Base-by-base conservation (phyloP, 2,797 vertebrate species). In the Synanceia verrucosa region DNA sequence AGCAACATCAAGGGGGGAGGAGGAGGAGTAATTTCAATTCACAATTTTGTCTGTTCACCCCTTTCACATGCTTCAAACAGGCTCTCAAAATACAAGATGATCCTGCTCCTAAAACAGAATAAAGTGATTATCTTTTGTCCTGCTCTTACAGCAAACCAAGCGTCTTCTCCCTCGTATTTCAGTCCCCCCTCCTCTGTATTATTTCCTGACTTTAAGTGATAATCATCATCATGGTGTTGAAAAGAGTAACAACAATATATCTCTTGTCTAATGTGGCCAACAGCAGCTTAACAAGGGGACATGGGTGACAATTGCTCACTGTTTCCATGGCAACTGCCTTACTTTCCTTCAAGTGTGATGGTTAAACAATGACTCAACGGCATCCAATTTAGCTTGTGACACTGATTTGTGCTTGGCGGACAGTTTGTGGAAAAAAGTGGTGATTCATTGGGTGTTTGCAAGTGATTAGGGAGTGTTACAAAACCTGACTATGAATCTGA, bases 281-380 rank as follows among this genome's bases (percentile, higher is more conserved):
- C 19, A 46, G 53, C 82, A 64, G 63, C 56, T 75, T 58, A 78
- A 70, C 74, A 59, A 53, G 51, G 43, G 50, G 62, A 79, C 50
- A 68, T 26, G 57, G 68, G 71, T 82, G 77, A 85, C 66, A 78
- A 88, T 39, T 33, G 63, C 62, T 63, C 76, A 53, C 61, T 37
- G 85, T 89, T 86, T 73, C 85, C 89, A 79, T 70, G 63, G 85
- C 44, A 88, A 91, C 87, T 1, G 41, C 41, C 56, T 84, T 78
- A 62, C 63, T 82, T 79, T 67, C 36, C 61, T 70, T 46, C 19
- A 18, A 69, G 55, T 44, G 47, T 43, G 74, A 73, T 76, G 16
- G 31, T 77, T 83, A 84, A 76, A 86, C 70, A 76, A 72, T 74
- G 69, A 82, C 68, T 88, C 58, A 44, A 78, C 33, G 26, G 46